Evolutionary conservation across 2,888 invertebrate genomes (phyloP).

Genomic region (Julus scanicus): DNA sequence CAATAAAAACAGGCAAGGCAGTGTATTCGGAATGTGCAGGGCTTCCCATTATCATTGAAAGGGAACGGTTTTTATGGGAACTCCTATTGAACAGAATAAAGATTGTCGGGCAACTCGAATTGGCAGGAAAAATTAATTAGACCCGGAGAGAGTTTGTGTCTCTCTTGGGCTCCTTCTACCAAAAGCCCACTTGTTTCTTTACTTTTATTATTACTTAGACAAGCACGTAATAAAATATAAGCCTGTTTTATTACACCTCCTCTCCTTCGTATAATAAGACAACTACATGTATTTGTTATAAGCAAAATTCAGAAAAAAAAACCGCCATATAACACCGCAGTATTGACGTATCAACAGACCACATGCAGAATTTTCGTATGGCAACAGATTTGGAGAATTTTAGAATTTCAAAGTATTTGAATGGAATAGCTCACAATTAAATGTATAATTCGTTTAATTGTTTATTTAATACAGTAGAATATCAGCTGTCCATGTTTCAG

Average conservation of each 20-base stretch:
- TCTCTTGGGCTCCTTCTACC: not conserved
- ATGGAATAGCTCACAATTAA: too few species aligned
- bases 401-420: too few species aligned
- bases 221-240: constrained; percentile 2
- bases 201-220: constrained; percentile 19
- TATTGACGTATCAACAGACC: too few species aligned
- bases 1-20: not conserved
- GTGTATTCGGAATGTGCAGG: not conserved
- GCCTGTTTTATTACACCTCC: not conserved
- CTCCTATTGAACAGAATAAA: constrained; percentile 1
- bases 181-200: constrained; percentile 18
- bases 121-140: constrained; percentile 19
- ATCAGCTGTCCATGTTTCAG: too few species aligned
- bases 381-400: too few species aligned
- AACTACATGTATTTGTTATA: not conserved
- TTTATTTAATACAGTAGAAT: too few species aligned
- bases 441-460: too few species aligned
- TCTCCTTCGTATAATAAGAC: not conserved
- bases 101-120: not conserved
- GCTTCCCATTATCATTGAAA: constrained; percentile 19
- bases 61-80: not conserved
- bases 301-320: not conserved
- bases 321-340: too few species aligned
- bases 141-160: not conserved
- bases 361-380: too few species aligned